These are phyloP conservation scores for Synanthedon tipuliformis DNA, from an alignment of 2,888 invertebrate genomes.

Conservation along the genomic window DNA sequence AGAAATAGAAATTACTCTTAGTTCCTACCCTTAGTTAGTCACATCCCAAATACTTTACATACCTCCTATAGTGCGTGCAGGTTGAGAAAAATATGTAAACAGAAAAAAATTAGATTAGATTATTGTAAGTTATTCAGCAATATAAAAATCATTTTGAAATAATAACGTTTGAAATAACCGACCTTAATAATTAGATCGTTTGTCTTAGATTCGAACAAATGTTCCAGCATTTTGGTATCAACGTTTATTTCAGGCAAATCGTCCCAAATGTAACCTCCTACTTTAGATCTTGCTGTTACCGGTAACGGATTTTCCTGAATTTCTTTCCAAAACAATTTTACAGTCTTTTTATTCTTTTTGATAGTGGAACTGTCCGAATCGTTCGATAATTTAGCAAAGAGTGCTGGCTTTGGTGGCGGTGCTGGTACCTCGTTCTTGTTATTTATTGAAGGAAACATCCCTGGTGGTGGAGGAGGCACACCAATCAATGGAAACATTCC, in stretches of 20 bases:
- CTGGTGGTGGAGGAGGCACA: constrained; percentile 67
- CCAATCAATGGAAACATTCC: constrained; percentile 64
- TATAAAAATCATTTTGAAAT: background rate
- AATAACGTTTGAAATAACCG: constrained; percentile 1
- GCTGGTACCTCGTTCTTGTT: constrained; percentile 47
- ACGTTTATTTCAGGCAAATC: constrained; percentile 85
- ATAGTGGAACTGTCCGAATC: constrained; percentile 64
- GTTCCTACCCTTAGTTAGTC: too few relatives aligned
- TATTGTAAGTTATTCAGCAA: background rate
- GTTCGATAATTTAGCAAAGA: constrained; percentile 40
- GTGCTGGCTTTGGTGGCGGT: constrained; percentile 38
- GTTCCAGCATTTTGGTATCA: constrained; percentile 93
- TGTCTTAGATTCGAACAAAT: constrained; percentile 95
- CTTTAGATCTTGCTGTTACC: constrained; percentile 64
- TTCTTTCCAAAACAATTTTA: constrained; percentile 98
- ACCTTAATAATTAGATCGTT: constrained; percentile 94
- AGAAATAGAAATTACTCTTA: too few relatives aligned
- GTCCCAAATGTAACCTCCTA: constrained; percentile 89
- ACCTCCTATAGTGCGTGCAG: constrained; percentile 29
- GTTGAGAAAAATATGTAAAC: constrained; percentile 22
- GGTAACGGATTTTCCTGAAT: constrained; percentile 80
- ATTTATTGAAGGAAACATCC: constrained; percentile 54
- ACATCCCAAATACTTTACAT: constrained; percentile 14
- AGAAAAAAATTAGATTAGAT: constrained; percentile 7
- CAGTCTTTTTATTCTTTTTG: constrained; percentile 94